phyloP scores from a whole-genome alignment of 2,888 invertebrate genomes.

The Amphipoea lucens region DNA sequence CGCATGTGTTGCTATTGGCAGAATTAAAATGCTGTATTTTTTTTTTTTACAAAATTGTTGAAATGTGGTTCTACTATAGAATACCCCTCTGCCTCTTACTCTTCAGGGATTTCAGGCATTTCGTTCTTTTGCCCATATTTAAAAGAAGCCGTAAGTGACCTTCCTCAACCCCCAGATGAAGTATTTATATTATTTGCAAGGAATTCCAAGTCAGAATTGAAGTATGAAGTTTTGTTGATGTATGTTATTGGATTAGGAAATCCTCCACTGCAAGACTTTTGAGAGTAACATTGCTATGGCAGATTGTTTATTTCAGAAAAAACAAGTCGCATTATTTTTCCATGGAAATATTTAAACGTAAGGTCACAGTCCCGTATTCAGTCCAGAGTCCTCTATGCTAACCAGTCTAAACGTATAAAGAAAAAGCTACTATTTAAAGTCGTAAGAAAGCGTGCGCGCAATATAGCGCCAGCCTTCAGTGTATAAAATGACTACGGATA shows the following conservation, averaged over 20 bases:
- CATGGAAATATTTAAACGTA: background rate
- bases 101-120: background rate
- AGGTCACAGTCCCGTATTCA: background rate
- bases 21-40: background rate
- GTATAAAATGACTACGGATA: conserved; percentile 4
- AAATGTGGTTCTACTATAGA: background rate
- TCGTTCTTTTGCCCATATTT: background rate
- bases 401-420: background rate
- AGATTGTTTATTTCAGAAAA: background rate
- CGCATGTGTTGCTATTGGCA: background rate
- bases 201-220: background rate
- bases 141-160: background rate
- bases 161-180: background rate
- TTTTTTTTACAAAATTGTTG: background rate
- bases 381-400: background rate
- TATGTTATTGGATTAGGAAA: background rate
- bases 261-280: background rate
- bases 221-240: background rate
- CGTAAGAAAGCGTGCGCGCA: background rate
- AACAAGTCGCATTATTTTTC: background rate
- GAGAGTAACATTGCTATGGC: background rate
- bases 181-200: background rate
- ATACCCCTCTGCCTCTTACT: background rate
- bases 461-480: background rate
- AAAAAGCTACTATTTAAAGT: background rate